Evolutionary conservation across 2,113 vertebrate species (phyloP).

Genomic region (Indicator indicator): DNA sequence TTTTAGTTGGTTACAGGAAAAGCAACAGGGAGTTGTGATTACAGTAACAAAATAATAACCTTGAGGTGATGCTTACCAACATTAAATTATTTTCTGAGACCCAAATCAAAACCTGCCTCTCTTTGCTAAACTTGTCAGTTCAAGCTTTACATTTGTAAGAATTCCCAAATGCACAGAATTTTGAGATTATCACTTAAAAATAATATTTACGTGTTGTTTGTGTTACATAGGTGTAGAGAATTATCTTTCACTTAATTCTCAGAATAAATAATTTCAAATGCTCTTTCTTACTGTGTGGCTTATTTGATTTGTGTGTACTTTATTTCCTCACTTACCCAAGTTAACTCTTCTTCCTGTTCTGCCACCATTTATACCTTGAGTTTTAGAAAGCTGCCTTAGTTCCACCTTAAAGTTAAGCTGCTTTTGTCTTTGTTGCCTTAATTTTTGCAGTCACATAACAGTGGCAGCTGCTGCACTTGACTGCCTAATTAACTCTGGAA

Average conservation of each 20-base stretch:
- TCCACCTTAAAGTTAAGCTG: constrained; percentile 64
- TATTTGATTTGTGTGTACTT: neutral
- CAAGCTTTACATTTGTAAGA: neutral
- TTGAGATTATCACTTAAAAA: neutral
- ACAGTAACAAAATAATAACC: neutral
- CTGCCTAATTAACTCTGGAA: constrained; percentile 65
- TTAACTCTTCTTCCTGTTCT: neutral
- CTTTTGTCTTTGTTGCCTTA: constrained; percentile 50
- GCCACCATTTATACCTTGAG: neutral
- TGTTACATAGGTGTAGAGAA: neutral
- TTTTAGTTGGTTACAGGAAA: neutral
- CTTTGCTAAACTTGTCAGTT: neutral
- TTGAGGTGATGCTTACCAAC: neutral
- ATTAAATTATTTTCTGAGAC: neutral
- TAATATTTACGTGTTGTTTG: neutral
- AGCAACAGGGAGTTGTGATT: neutral
- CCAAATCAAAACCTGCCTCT: neutral
- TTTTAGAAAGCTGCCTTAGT: constrained; percentile 8
- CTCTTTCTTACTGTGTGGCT: neutral
- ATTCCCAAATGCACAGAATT: neutral
- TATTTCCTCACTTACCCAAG: neutral
- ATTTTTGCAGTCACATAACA: constrained; percentile 53
- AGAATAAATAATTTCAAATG: neutral
- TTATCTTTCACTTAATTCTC: neutral
- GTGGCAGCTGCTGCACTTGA: constrained; percentile 56